Evolutionary conservation across 2,113 vertebrate species (phyloP).

Genomic region (Propithecus coquereli): DNA sequence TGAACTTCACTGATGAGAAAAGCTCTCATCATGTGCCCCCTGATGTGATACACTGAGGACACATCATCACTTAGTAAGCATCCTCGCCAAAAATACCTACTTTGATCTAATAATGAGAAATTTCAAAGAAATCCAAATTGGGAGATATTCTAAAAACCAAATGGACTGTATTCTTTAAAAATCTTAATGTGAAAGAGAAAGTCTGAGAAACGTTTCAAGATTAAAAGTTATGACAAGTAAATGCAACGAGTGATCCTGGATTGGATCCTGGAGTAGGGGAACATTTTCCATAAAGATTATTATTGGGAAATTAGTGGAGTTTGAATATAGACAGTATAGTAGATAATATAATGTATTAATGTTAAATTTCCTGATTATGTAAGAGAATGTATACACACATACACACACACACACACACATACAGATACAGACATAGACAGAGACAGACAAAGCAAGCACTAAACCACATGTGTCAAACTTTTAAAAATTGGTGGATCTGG

Average conservation of each 20-base stretch:
- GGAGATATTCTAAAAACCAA: background rate
- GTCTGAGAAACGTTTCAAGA: background rate
- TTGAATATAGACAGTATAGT: background rate
- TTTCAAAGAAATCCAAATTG: slow-evolving; percentile 14
- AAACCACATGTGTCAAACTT: background rate
- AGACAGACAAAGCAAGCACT: background rate
- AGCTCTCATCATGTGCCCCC: background rate
- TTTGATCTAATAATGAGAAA: background rate
- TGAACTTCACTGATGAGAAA: background rate
- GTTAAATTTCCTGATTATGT: background rate
- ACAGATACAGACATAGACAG: background rate
- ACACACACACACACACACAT: background rate
- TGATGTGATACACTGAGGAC: background rate
- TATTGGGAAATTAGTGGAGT: background rate
- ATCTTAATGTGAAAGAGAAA: background rate
- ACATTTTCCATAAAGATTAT: background rate
- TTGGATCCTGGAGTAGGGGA: background rate
- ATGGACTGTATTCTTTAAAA: background rate
- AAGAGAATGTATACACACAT: background rate
- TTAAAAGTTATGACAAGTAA: background rate
- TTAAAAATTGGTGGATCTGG: background rate
- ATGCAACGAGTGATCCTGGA: background rate
- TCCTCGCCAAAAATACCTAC: background rate
- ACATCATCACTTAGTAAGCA: background rate
- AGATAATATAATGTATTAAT: background rate